phyloP scores from a whole-genome alignment of 2,113 vertebrate genomes.

The Eurypyga helias region DNA sequence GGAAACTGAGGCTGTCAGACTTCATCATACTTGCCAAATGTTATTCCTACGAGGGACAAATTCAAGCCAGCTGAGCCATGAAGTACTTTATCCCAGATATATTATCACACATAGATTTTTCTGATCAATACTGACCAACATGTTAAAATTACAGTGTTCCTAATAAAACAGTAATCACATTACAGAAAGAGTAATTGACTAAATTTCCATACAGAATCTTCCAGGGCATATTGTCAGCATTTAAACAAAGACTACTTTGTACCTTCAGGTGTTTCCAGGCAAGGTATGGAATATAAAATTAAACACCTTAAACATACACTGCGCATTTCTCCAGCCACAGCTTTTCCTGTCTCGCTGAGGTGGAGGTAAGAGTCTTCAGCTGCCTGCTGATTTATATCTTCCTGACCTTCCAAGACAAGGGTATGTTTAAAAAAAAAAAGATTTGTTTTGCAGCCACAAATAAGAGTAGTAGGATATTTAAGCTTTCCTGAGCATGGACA shows the following conservation, averaged over 20 bases:
- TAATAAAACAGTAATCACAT: conserved; percentile 39
- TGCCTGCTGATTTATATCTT: conserved; percentile 57
- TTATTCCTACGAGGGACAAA: neutral
- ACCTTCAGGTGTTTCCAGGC: conserved; percentile 25
- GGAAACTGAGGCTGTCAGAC: neutral
- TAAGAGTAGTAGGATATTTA: neutral
- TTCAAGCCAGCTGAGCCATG: neutral
- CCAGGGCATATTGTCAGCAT: conserved; percentile 5
- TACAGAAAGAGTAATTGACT: conserved; percentile 27
- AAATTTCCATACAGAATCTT: conserved; percentile 56
- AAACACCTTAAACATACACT: conserved; percentile 57
- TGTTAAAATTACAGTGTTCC: neutral
- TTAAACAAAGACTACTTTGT: conserved; percentile 39
- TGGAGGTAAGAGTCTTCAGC: conserved; percentile 64
- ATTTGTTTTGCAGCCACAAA: neutral
- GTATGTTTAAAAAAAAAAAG: neutral
- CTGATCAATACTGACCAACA: conserved; percentile 10
- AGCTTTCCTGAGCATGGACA: neutral
- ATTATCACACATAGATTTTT: neutral
- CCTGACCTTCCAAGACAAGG: conserved; percentile 68
- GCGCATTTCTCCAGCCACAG: conserved; percentile 63
- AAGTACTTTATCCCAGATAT: neutral
- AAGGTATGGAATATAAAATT: conserved; percentile 44
- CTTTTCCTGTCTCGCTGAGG: conserved; percentile 68
- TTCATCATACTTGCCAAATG: neutral